Base-by-base conservation (phyloP, 2,888 invertebrate species). In the Lepidochitona cinerea region DNA sequence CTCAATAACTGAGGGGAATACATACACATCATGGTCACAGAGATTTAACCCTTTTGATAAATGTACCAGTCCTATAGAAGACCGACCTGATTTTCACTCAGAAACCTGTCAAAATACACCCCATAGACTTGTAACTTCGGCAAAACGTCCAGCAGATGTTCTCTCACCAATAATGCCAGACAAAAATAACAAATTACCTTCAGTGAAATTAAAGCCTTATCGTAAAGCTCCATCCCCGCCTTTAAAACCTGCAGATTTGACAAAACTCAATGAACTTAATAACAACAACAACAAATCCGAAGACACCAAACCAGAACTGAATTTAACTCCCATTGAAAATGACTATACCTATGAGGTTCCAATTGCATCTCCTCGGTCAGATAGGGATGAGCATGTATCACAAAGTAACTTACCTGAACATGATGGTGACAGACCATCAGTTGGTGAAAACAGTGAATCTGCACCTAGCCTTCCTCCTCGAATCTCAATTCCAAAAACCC, bases 181-280 rank as follows among this genome's bases (percentile, higher is more conserved):
- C 9, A 59, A 59, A 59, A 59, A 59, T 59, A 59, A 59, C 59
- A 59, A 59, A 26, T 29, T 59, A 32, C 59, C 59, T 26, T 35
- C 32, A 67, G 37, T 74, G 18, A 79, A 80, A 72, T 76, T 74
- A 14, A 80, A 82, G 23, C 86, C 86, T 29, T 75, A 78, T 36
- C 75, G 84, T 68, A 81, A 83, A 72, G 85, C 87, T 41, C 87
- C 86, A 1, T 83, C 83, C 4, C 87, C 85, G 5, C 86, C 86
- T 7, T 72, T 75, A 32, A 37, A 80, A 29, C 54, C 36, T 9
- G 75, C 72, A 37, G 67, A 75, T 4, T 69, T 75, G 29, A 74
- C 79, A 29, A 37, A 64, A 14, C 9, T 49, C 76, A 59, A 23
- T 4, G 59, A 59, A 4, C 26, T 29, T 14, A 23, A 59, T 4